These are phyloP conservation scores for Drosophila algonquin DNA, from an alignment of 2,888 invertebrate species.

Conservation along the genomic window DNA sequence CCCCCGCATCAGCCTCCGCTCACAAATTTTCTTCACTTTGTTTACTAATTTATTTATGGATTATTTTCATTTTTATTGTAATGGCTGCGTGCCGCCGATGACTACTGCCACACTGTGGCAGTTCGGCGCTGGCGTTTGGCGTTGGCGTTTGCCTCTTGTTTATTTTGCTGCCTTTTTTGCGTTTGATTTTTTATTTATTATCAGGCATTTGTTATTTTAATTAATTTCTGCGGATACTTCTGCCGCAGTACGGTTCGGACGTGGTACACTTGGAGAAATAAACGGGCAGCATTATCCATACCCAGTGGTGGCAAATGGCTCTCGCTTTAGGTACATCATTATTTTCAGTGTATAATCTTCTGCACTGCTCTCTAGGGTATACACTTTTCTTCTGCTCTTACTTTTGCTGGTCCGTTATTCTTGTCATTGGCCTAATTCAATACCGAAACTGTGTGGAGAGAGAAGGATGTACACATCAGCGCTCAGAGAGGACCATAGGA, in stretches of 20 bases:
- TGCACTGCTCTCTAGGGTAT: too few species aligned
- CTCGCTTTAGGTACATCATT: too few species aligned
- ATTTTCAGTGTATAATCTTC: too few species aligned
- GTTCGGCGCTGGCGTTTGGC: constrained; percentile 51
- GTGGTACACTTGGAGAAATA: neutral
- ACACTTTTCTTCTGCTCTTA: too few species aligned
- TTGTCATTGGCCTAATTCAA: too few species aligned
- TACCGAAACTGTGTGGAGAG: too few species aligned
- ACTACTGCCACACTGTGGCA: constrained; percentile 15
- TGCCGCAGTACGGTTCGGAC: constrained; percentile 35
- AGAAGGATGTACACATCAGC: too few species aligned
- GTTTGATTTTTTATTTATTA: constrained; percentile 59
- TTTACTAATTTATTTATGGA: constrained; percentile 71
- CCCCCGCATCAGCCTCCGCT: neutral
- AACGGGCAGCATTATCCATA: too few species aligned
- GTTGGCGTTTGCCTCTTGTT: constrained; percentile 40
- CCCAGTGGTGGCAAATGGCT: too few species aligned
- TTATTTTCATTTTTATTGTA: constrained; percentile 64
- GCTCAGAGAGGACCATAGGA: too few species aligned
- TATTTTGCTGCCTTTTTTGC: constrained; percentile 22
- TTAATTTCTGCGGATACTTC: constrained; percentile 60
- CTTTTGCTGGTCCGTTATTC: too few species aligned
- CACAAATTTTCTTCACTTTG: constrained; percentile 33
- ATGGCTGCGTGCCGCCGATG: constrained; percentile 59
- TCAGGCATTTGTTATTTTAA: constrained; percentile 75